These are phyloP conservation scores for Eupithecia exiguata DNA, from an alignment of 2,888 invertebrate genomes.

Conservation along the genomic window DNA sequence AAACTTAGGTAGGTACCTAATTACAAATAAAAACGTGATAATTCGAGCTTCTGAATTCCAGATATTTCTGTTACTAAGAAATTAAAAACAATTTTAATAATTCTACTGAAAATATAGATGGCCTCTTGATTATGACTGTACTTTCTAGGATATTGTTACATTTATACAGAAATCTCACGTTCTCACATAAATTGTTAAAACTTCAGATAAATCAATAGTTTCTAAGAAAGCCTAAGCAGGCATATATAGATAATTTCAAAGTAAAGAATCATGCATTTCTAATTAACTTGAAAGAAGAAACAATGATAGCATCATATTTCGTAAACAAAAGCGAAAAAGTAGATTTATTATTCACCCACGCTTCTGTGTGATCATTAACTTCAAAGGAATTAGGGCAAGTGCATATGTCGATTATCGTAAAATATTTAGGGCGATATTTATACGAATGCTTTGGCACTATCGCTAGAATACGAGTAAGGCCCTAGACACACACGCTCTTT, in stretches of 20 bases:
- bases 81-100: background rate
- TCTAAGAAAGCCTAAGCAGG: background rate
- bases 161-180: background rate
- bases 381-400: conserved; percentile 33
- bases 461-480: background rate
- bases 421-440: conserved; percentile 31
- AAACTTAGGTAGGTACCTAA: too few relatives aligned
- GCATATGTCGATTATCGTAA: conserved; percentile 33
- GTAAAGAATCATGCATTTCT: conserved; percentile 6
- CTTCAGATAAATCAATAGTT: background rate
- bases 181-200: background rate
- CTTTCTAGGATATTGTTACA: background rate
- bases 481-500: background rate
- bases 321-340: conserved; percentile 21
- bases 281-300: conserved; percentile 11
- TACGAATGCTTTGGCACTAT: conserved; percentile 9
- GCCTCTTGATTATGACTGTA: background rate
- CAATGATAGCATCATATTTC: conserved; percentile 3
- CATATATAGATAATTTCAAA: background rate
- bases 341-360: background rate
- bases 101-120: background rate
- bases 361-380: conserved; percentile 17
- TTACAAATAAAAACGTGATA: background rate
- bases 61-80: background rate
- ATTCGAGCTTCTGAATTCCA: background rate